Evolutionary conservation across 2,797 vertebrate species (phyloP), one percentile per base, ranked within the genome.

Genomic region (Betta splendens): DNA sequence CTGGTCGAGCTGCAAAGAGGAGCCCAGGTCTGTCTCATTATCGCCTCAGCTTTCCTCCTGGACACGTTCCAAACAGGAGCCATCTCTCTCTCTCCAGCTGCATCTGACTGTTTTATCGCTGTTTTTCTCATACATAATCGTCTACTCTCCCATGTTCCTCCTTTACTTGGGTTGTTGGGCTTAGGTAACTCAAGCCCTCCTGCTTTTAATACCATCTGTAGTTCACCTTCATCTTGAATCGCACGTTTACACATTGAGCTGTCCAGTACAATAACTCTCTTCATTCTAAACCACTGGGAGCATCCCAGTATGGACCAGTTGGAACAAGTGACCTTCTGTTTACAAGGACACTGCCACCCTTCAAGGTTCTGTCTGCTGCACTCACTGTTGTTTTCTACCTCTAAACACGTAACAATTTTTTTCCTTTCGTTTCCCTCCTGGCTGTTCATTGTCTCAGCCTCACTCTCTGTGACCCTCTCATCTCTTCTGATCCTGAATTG

Each of bases 11-110:
- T 81, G 69, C 81, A 67, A 28, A 17, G 36, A 31, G 42, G 72
- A 75, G 83, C 87, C 44, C 68, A 85, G 53, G 80, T 85, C 47
- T 51, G 81, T 83, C 79, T 91, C 83, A 84, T 91, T 89, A 89
- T 75, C 83, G 26, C 46, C 59, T 62, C 32, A 68, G 76, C 77
- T 79, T n/a, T 89, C 61, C 62, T 85, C 63, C 60, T 80, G 83
- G 90, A 76, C 46, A 16, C n/a, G 59, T 40, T 64, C 68, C 91
- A 78, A 79, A 48, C 81, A 75, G 62, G 59, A 59, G 37, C 53
- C 3, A 38, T 64, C 65, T 73, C 65, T 61, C 47, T 83, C 62
- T 73, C 25, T 53, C 22, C 1, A 5, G 32, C 72, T 56, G 63
- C 64, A 66, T 60, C 60, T 72, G 61, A 47, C 28, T 53, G 26